Base-by-base conservation (phyloP, 2,888 invertebrate genomes). In the Aporophyla nigra region DNA sequence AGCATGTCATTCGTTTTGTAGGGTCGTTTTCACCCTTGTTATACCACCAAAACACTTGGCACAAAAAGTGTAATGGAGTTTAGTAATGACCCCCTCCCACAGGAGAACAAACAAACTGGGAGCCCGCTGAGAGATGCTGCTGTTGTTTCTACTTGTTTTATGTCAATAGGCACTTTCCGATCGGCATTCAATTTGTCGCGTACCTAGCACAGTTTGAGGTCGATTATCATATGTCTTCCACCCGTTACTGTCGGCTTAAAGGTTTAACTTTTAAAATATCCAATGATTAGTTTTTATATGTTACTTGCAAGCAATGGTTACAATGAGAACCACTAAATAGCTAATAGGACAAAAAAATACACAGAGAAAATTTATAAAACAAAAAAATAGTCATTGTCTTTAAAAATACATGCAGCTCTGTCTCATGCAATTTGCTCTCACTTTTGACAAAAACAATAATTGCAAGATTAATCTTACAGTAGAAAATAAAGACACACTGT, bases 1-100 rank as follows among this genome's bases (percentile, higher is more conserved):
- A 93, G 94, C 92, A 89, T 93, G 93, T 95, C 94, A 94, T 95
- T 94, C 93, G 93, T 96, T 95, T 93, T 92, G 94, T 93, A 93
- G 96, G 96, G 96, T 95, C 94, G 96, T 96, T 96, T 93, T 93
- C 96, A 96, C 96, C 96, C 96, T 96, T 96, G 96, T 96, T 95
- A 91, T 94, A 96, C 95, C 94, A 93, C 93, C 95, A 95, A 95
- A 96, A 96, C 96, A 96, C 96, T 96, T 95, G 95, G 96, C 95
- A 94, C 96, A 96, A 96, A 96, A 96, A 96, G 94, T 95, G 96
- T 96, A 96, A 96, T 96, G 95, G 95, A 94, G 95, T 95, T 95
- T 91, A 91, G 95, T 96, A 96, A 96, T 96, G 95, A 96, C 95
- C 95, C 96, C 96, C 95, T 93, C 92, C 92, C 92, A 90, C 89